Evolutionary conservation across 2,888 invertebrate genomes (phyloP), one percentile per base, ranked within the genome.

Genomic region (Luffia ferchaultella): DNA sequence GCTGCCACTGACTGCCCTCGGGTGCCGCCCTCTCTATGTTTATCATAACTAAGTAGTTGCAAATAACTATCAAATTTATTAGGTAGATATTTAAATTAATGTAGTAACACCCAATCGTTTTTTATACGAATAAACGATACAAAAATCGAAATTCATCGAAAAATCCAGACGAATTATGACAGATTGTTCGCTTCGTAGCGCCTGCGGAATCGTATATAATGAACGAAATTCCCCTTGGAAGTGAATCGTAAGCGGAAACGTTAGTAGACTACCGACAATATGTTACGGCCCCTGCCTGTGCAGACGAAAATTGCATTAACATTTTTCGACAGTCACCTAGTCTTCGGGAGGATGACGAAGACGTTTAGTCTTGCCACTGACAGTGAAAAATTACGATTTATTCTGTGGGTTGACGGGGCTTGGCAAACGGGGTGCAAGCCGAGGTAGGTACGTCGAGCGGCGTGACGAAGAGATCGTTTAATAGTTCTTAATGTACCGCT

Each of bases 401-500:
- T 30, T 30, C 12, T 3, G 3, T 12, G 30, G 12, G 30, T 30
- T 30, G 30, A 7, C 30, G 30, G 12, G 30, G 5, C 30, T 3
- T 12, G 30, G 12, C 30, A 12, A 30, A n/a, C 12, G 12, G 30
- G 30, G 12, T 12, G 30, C 30, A 12, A 30, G 5, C 30, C 30
- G 30, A 3, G 30, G 30, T 12, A 30, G 30, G 3, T 30, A 12
- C 5, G 30, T 12, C 3, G 12, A 30, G 49, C 49, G 49, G 49
- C 43, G 49, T 43, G 30, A 68, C 67, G 63, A 66, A 59, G 64
- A 66, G 71, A 75, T 76, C 76, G 65, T 53, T 71, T 74, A 73
- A 77, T 77, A 77, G 73, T 75, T 79, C 68, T 70, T 80, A 78
- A 79, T 79, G 77, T 78, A 78, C 75, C 61, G 79, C 76, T 74